Evolutionary conservation across 2,113 vertebrate genomes (phyloP).

Genomic region (Chlorocebus sabaeus): DNA sequence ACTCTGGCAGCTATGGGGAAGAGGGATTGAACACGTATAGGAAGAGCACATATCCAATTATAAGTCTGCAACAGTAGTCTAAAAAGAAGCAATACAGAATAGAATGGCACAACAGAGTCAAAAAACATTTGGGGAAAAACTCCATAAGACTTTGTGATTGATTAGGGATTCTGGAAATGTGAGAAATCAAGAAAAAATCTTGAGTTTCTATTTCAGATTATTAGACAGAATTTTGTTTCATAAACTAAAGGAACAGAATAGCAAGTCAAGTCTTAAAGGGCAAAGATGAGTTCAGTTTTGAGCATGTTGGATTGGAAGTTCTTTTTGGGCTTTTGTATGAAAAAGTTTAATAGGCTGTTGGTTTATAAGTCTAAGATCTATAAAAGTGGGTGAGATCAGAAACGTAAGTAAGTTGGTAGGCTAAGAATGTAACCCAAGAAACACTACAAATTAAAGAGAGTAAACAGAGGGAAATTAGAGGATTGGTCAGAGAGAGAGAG

Average conservation of each 20-base stretch:
- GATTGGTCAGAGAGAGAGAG: not conserved
- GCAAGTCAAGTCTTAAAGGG: not conserved
- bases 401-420: not conserved
- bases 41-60: not conserved
- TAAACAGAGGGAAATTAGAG: not conserved
- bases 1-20: not conserved
- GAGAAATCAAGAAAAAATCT: not conserved
- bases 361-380: not conserved
- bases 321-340: not conserved
- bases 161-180: not conserved
- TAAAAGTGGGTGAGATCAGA: not conserved
- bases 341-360: not conserved
- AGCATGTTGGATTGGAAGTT: not conserved
- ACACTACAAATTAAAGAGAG: not conserved
- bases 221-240: not conserved
- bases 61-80: not conserved
- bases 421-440: not conserved
- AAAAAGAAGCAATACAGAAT: not conserved
- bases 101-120: not conserved
- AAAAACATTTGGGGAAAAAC: not conserved
- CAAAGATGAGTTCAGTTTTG: not conserved
- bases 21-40: not conserved
- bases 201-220: not conserved
- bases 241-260: not conserved
- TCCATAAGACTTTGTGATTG: not conserved